Evolutionary conservation across 2,797 vertebrate genomes (phyloP).

Genomic region (Gadopsis marmoratus): DNA sequence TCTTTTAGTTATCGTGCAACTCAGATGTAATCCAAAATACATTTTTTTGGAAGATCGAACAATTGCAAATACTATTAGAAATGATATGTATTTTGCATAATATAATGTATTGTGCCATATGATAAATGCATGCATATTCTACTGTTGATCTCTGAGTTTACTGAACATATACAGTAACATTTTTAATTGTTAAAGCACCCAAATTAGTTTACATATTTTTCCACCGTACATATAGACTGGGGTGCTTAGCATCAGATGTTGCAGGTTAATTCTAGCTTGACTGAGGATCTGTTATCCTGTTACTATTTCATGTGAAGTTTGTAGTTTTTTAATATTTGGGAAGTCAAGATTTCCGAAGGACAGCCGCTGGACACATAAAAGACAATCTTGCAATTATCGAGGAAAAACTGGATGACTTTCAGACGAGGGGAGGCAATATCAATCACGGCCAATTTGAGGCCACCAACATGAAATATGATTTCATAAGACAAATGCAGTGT

Average conservation of each 20-base stretch:
- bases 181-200: not conserved
- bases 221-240: not conserved
- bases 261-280: slow-evolving; percentile 7
- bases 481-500: slow-evolving; percentile 92
- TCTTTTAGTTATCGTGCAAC: not conserved
- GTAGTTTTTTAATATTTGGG: slow-evolving; percentile 53
- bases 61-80: not conserved
- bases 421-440: slow-evolving; percentile 86
- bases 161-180: not conserved
- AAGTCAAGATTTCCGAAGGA: slow-evolving; percentile 80
- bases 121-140: not conserved
- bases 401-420: slow-evolving; percentile 87
- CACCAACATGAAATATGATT: slow-evolving; percentile 92
- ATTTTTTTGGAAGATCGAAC: not conserved
- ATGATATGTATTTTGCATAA: too few relatives aligned
- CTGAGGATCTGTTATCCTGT: not conserved
- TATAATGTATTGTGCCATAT: too few relatives aligned
- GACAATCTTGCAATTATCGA: slow-evolving; percentile 85
- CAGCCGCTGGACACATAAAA: slow-evolving; percentile 81
- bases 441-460: slow-evolving; percentile 90
- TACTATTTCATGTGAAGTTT: slow-evolving; percentile 1
- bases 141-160: not conserved
- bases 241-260: not conserved
- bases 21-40: not conserved
- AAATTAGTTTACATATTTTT: not conserved